These are phyloP conservation scores for Stomatorhinus walkeri DNA, from an alignment of 2,797 vertebrate species.

Conservation along the genomic window DNA sequence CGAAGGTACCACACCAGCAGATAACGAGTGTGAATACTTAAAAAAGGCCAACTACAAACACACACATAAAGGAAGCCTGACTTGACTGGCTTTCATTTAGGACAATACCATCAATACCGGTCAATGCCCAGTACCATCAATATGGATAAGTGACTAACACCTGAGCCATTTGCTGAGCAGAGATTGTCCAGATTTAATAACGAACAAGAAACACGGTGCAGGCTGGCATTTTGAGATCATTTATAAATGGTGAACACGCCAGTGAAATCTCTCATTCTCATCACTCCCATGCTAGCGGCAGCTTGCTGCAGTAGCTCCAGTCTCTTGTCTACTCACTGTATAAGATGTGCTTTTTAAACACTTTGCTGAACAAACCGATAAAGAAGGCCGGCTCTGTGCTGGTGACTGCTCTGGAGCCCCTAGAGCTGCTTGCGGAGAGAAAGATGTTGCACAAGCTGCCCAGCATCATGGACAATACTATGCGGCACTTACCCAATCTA, in stretches of 20 bases:
- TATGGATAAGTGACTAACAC: neutral
- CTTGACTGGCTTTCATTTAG: neutral
- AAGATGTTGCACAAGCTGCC: neutral
- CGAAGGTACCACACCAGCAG: no score
- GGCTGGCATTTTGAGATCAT: neutral
- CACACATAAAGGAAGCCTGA: neutral
- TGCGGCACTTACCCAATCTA: neutral
- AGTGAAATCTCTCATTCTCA: neutral
- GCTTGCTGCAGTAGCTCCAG: neutral
- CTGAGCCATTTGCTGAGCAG: neutral
- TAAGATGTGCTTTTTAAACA: neutral
- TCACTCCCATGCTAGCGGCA: neutral
- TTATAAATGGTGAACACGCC: neutral
- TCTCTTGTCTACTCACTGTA: neutral
- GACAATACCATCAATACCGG: neutral
- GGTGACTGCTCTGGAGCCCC: neutral
- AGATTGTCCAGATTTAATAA: neutral
- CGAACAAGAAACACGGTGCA: neutral
- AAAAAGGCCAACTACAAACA: neutral
- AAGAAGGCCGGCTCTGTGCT: neutral
- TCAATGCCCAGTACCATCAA: neutral
- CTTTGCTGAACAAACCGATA: neutral
- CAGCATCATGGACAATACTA: neutral
- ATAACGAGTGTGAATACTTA: neutral
- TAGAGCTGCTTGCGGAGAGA: neutral